Conservation (phyloP, 1,140 invertebrate genomes). For the Cyclina sinensis region DNA sequence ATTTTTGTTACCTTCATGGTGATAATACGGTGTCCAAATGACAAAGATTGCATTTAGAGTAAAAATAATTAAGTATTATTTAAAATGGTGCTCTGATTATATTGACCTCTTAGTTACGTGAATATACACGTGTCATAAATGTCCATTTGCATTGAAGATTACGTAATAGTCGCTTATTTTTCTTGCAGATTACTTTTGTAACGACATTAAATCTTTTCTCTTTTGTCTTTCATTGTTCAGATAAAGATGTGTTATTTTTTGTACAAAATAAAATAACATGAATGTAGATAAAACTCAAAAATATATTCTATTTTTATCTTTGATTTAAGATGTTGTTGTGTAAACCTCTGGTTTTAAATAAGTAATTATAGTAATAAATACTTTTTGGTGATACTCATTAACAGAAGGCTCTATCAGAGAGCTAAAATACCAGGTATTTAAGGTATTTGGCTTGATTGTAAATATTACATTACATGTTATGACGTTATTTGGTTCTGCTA, state of each 20-base stretch:
- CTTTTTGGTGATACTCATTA: too few relatives aligned
- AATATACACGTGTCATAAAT: not conserved
- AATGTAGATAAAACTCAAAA: too few relatives aligned
- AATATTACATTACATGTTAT: too few relatives aligned
- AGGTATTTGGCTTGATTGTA: too few relatives aligned
- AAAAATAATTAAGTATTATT: not conserved
- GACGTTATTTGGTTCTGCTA: too few relatives aligned
- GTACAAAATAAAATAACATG: not conserved
- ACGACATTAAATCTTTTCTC: not conserved
- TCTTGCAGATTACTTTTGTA: constrained; percentile 24
- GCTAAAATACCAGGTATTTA: too few relatives aligned
- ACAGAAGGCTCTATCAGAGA: too few relatives aligned
- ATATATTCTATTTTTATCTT: constrained; percentile 32
- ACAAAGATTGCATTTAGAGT: too few relatives aligned
- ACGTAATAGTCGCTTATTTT: constrained; percentile 2
- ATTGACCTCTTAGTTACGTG: constrained; percentile 4
- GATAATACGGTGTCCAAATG: too few relatives aligned
- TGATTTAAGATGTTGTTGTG: not conserved
- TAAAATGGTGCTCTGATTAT: not conserved
- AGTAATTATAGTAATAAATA: too few relatives aligned
- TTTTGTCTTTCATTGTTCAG: constrained; percentile 32
- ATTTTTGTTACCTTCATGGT: too few relatives aligned
- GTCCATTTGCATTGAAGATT: not conserved
- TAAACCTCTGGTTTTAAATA: too few relatives aligned
- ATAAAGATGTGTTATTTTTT: constrained; percentile 14